Evolutionary conservation across 2,888 invertebrate species (phyloP).

Genomic region (Netelia melanura): DNA sequence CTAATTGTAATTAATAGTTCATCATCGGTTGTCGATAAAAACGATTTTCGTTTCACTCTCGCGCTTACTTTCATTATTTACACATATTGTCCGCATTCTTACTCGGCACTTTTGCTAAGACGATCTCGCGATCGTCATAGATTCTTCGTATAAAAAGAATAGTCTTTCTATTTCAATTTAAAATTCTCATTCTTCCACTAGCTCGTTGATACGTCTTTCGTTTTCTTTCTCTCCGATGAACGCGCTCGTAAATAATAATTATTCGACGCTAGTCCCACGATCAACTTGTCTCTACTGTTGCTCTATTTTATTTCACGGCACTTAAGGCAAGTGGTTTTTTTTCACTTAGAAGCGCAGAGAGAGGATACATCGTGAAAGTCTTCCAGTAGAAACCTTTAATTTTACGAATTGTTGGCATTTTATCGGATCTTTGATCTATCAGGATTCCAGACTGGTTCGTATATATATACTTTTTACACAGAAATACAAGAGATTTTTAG

Average conservation of each 20-base stretch:
- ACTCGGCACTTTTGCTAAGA: conserved; percentile 27
- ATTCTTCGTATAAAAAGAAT: neutral
- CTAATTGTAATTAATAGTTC: conserved; percentile 19
- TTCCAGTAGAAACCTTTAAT: conserved; percentile 16
- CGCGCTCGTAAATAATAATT: conserved; percentile 29
- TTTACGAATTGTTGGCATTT: neutral
- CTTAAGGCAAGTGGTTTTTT: neutral
- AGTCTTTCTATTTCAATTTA: conserved; percentile 8
- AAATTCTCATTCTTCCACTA: conserved; percentile 14
- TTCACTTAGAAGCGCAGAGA: conserved; percentile 7
- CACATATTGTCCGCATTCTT: conserved; percentile 7
- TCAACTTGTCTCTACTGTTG: conserved; percentile 25
- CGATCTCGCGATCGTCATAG: neutral
- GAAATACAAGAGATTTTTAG: too few species aligned
- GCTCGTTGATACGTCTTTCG: conserved; percentile 37
- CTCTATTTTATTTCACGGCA: conserved; percentile 13
- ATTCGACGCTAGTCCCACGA: conserved; percentile 20
- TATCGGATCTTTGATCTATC: conserved; percentile 7
- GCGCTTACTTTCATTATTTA: conserved; percentile 27
- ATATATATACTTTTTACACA: neutral
- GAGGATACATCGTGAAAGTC: conserved; percentile 1
- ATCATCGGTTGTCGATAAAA: conserved; percentile 11
- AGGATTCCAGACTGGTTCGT: neutral
- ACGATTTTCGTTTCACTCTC: conserved; percentile 29
- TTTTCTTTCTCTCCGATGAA: conserved; percentile 16